Conservation (phyloP, 2,113 vertebrate genomes). For the Prinia subflava region DNA sequence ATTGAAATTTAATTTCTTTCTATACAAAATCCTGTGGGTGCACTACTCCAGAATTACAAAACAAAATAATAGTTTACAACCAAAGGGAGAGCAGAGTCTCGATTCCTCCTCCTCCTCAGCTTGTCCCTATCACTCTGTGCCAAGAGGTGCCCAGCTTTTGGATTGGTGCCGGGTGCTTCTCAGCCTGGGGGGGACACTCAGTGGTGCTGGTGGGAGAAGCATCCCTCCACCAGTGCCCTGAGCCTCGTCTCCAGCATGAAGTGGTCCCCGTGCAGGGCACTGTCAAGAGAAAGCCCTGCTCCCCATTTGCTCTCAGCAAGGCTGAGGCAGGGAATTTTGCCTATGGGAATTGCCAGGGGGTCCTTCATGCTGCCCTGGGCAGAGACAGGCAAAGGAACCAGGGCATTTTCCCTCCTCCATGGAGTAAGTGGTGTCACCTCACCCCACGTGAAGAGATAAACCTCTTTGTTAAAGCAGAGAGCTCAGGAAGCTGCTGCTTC, state of each 20-base stretch:
- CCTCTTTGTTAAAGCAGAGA: not conserved
- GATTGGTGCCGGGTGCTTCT: not conserved
- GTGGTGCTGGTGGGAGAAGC: not conserved
- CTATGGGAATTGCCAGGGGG: not conserved
- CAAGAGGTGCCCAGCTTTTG: not conserved
- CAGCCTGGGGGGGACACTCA: not conserved
- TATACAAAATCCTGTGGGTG: not conserved
- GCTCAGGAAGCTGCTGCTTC: not conserved
- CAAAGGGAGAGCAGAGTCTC: not conserved
- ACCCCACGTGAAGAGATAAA: not conserved
- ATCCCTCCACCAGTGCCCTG: not conserved
- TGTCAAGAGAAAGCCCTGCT: not conserved
- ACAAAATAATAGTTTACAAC: not conserved
- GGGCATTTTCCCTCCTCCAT: not conserved
- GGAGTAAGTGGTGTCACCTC: not conserved
- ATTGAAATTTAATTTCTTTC: not conserved
- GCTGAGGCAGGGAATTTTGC: not conserved
- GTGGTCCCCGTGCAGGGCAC: fast-evolving
- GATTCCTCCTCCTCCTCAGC: not conserved
- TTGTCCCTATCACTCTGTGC: not conserved
- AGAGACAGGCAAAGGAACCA: not conserved
- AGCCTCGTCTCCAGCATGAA: not conserved
- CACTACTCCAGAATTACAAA: not conserved
- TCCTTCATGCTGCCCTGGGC: not conserved
- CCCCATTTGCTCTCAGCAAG: fast-evolving